These are phyloP conservation scores for Musca domestica DNA, from an alignment of 1,140 invertebrate genomes.

Conservation along the genomic window DNA sequence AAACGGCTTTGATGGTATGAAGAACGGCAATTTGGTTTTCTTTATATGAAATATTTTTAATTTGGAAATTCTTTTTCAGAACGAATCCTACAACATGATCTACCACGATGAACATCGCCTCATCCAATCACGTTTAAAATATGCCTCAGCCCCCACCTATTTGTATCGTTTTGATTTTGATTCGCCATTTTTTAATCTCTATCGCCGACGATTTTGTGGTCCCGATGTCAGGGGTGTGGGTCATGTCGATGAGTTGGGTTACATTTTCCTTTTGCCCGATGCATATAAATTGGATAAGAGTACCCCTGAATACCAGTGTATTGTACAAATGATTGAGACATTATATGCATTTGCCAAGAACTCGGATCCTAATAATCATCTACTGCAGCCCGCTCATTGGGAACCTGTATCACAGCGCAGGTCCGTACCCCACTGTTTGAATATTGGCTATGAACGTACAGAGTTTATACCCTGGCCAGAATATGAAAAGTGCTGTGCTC, in stretches of 20 bases:
- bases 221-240: conserved; percentile 52
- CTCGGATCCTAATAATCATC: conserved; percentile 44
- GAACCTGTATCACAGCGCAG: conserved; percentile 43
- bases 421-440: conserved; percentile 44
- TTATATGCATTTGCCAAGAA: conserved; percentile 50
- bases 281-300: conserved; percentile 50
- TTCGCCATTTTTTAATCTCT: conserved; percentile 42
- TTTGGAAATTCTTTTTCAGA: not conserved
- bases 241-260: conserved; percentile 65
- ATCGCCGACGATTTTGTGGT: conserved; percentile 36
- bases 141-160: conserved; percentile 46
- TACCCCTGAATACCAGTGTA: conserved; percentile 41
- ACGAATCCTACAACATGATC: conserved; percentile 2
- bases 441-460: conserved; percentile 49
- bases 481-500: conserved; percentile 41
- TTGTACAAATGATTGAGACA: conserved; percentile 55
- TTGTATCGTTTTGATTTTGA: conserved; percentile 55
- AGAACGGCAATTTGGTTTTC: too few relatives aligned
- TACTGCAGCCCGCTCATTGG: conserved; percentile 41
- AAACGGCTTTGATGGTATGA: not conserved
- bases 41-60: not conserved
- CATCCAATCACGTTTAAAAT: not conserved
- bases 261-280: conserved; percentile 58
- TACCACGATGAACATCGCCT: conserved; percentile 17
- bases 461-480: conserved; percentile 50